phyloP scores from a whole-genome alignment of 2,888 invertebrate species.

The Scaptodrosophila latifasciaeformis region DNA sequence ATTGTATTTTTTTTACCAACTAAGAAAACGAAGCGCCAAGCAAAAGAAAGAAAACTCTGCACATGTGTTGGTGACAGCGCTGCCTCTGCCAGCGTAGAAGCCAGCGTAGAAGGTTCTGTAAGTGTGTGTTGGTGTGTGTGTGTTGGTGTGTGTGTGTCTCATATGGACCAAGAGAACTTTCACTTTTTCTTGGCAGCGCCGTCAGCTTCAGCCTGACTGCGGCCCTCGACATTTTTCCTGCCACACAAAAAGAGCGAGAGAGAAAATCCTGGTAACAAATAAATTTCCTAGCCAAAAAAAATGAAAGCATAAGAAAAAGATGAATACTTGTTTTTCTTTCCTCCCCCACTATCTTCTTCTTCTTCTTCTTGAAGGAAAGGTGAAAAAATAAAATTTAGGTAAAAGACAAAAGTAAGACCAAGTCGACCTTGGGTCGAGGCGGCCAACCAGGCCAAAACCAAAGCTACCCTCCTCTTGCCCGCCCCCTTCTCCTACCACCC shows the following conservation, averaged over 20 bases:
- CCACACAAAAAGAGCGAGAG: slow-evolving; percentile 30
- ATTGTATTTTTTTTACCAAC: too few species aligned
- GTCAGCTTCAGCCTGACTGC: neutral
- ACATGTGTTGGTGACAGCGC: slow-evolving; percentile 26
- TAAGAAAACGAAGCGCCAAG: slow-evolving; percentile 35
- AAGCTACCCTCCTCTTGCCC: slow-evolving; percentile 23
- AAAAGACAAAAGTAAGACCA: neutral
- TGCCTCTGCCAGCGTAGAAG: slow-evolving; percentile 21
- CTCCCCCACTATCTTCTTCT: too few species aligned
- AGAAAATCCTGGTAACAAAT: slow-evolving; percentile 43
- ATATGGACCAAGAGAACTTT: slow-evolving; percentile 53
- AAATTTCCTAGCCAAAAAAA: slow-evolving; percentile 34
- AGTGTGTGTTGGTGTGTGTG: slow-evolving; percentile 8
- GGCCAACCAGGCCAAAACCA: slow-evolving; percentile 7
- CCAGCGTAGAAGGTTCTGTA: slow-evolving; percentile 5
- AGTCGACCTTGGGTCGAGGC: neutral
- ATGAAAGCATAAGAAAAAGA: slow-evolving; percentile 29
- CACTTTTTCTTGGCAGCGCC: slow-evolving; percentile 44
- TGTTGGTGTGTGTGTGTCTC: slow-evolving; percentile 24
- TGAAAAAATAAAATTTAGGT: neutral
- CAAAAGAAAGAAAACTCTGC: slow-evolving; percentile 41
- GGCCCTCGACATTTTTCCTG: slow-evolving; percentile 24
- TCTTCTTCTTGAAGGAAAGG: neutral
- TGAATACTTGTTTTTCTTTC: too few species aligned
- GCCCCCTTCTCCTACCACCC: too few species aligned